Conservation (phyloP, 2,797 vertebrate species). For the Neosalanx taihuensis region DNA sequence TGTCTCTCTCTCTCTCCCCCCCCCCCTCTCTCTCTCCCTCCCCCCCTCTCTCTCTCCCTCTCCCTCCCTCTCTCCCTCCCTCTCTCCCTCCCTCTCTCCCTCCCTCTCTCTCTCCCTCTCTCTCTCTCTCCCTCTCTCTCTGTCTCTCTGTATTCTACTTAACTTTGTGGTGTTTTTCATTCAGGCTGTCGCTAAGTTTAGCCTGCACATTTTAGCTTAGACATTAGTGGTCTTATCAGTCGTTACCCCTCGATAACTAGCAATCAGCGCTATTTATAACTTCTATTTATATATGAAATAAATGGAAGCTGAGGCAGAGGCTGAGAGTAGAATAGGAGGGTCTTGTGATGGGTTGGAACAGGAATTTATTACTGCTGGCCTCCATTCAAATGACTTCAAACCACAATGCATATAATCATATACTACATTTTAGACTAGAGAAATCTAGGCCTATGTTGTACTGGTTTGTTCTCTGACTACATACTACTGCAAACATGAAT, state of each 20-base stretch:
- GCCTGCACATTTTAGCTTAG: no score
- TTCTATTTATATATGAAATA: background rate
- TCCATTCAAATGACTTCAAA: background rate
- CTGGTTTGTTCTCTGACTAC: background rate
- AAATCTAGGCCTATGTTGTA: background rate
- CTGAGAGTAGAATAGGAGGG: background rate
- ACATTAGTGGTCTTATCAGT: no score
- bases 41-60: background rate
- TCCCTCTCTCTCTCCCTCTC: background rate
- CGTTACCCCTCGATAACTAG: no score
- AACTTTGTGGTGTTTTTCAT: no score
- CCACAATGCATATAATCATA: background rate
- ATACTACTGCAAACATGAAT: background rate
- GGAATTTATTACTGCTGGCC: background rate
- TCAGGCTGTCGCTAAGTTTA: no score
- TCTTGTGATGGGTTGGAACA: background rate
- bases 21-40: background rate
- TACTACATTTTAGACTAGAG: background rate
- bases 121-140: background rate
- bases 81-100: background rate
- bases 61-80: background rate
- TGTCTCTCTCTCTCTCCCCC: conserved; percentile 2
- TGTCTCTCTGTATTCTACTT: background rate
- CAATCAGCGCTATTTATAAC: no score
- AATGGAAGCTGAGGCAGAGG: background rate